Conservation (phyloP, 2,113 vertebrate species). For the Engraulis encrasicolus region DNA sequence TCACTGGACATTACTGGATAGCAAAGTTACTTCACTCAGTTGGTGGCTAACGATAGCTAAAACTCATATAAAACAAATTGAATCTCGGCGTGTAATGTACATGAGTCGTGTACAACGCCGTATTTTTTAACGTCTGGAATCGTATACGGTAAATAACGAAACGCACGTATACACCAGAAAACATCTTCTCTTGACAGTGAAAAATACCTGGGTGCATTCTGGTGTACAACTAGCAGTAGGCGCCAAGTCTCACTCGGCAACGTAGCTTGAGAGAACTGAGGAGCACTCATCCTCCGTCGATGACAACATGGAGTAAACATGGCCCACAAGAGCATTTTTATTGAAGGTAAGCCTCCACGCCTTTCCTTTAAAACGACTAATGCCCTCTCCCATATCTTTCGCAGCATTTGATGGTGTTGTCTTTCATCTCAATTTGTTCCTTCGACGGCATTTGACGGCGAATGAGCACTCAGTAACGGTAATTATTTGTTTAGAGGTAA, state of each 20-base stretch:
- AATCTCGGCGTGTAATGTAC: background rate
- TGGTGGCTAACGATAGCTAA: background rate
- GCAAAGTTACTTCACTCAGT: background rate
- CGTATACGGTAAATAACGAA: background rate
- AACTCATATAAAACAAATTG: background rate
- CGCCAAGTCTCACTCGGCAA: conserved; percentile 19
- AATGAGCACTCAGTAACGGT: background rate
- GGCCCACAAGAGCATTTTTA: conserved; percentile 73
- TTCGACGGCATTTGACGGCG: background rate
- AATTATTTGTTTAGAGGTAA: conserved; percentile 24
- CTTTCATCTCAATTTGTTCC: background rate
- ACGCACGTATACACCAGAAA: background rate
- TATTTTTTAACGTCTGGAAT: background rate
- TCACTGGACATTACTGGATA: background rate
- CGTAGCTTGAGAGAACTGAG: conserved; percentile 20
- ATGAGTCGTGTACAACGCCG: background rate
- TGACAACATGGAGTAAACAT: conserved; percentile 75
- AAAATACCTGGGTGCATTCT: conserved; percentile 5
- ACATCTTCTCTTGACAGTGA: conserved; percentile 6
- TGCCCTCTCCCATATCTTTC: conserved; percentile 10
- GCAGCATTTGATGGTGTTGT: background rate
- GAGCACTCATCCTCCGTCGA: conserved; percentile 2
- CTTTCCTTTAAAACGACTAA: background rate
- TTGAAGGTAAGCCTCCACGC: conserved; percentile 68
- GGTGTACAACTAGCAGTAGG: conserved; percentile 10